These are phyloP conservation scores for Callipepla californica DNA, from an alignment of 2,113 vertebrate species.

Conservation along the genomic window DNA sequence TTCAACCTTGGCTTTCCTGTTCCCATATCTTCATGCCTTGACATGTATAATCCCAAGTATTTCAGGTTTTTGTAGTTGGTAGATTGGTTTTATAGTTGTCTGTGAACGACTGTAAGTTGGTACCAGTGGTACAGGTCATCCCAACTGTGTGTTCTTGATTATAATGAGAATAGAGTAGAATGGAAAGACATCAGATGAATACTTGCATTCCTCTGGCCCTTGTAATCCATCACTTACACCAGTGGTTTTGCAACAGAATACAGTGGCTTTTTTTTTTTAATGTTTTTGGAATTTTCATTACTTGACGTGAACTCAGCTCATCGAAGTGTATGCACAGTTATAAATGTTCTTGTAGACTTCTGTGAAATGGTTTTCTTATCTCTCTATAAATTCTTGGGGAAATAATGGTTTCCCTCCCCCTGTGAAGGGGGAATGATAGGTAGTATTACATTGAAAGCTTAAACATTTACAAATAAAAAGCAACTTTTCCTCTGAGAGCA, in stretches of 20 bases:
- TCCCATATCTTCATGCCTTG: too few species aligned
- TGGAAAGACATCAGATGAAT: background rate
- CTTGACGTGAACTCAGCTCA: background rate
- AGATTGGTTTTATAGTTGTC: rapidly evolving
- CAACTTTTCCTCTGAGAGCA: background rate
- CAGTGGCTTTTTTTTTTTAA: background rate
- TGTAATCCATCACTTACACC: background rate
- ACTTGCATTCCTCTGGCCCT: background rate
- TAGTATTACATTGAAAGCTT: background rate
- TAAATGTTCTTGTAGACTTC: background rate
- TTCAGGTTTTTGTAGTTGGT: background rate
- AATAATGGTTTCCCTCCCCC: background rate
- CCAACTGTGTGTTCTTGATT: background rate
- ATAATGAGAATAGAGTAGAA: background rate
- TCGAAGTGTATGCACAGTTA: background rate
- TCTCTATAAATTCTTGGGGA: too few species aligned
- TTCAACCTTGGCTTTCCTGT: too few species aligned
- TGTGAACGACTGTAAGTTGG: background rate
- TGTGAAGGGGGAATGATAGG: background rate
- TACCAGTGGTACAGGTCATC: background rate
- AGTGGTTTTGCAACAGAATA: too few species aligned
- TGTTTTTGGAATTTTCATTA: background rate
- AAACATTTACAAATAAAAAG: background rate
- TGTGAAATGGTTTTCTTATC: background rate
- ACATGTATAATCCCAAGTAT: background rate